A percentile compares a stretch with the other conserved stretches of the same genome.
Conservation (phyloP, 1,140 invertebrate species). For the Diorhabda elongata region DNA sequence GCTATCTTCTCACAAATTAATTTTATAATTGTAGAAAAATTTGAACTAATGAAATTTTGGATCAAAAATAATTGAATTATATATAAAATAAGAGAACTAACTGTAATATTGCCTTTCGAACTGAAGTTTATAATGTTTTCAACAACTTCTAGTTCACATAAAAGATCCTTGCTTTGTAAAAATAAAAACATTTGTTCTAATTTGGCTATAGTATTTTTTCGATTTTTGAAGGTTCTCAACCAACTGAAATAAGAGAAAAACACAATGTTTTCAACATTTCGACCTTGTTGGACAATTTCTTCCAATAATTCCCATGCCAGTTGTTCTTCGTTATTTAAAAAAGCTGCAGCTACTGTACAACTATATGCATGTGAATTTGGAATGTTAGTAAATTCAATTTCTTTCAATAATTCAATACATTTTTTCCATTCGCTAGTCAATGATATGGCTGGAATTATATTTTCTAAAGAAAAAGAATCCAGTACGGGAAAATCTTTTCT, state of each 20-base stretch:
- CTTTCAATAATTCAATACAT: conserved; percentile 56
- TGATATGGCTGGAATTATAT: conserved; percentile 57
- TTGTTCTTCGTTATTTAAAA: conserved; percentile 52
- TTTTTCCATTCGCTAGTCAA: conserved; percentile 60
- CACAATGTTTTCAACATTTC: conserved; percentile 17
- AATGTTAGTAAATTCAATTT: conserved; percentile 49
- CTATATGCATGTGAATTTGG: conserved; percentile 47
- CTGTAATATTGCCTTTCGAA: conserved; percentile 11
- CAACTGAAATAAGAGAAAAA: conserved; percentile 30
- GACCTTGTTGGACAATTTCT: conserved; percentile 42
- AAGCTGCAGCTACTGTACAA: conserved; percentile 52
- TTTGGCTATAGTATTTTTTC: conserved; percentile 17
- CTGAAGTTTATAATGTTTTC: conserved; percentile 19
- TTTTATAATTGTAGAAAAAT: too few species aligned
- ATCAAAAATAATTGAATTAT: too few species aligned
- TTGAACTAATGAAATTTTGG: too few species aligned
- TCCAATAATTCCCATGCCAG: conserved; percentile 54
- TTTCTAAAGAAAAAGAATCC: conserved; percentile 55
- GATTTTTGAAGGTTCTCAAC: conserved; percentile 20
- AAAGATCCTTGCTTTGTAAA: conserved; percentile 26
- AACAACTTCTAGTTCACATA: conserved; percentile 20
- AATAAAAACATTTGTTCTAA: conserved; percentile 33
- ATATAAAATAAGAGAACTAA: conserved; percentile 1
- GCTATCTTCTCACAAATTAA: too few species aligned
- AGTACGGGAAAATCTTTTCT: conserved; percentile 54